Percentiles rank a stretch among this genome's conserved stretches.
Conservation (phyloP, 1,140 invertebrate species). For the Euglossa dilemma region DNA sequence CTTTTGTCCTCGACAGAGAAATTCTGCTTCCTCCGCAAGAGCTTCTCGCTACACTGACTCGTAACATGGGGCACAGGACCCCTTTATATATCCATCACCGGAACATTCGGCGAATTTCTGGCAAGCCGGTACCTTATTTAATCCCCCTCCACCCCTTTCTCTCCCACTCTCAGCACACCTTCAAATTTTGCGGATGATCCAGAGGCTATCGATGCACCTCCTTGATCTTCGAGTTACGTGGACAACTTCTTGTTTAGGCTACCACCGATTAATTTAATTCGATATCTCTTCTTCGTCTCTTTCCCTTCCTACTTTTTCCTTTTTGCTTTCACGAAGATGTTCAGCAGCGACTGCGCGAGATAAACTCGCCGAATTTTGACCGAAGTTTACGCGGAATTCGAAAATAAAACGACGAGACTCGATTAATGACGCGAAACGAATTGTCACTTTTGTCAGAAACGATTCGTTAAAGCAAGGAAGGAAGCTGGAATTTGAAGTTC, state of each 20-base stretch:
- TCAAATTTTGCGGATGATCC: conserved; percentile 58
- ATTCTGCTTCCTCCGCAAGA: conserved; percentile 17
- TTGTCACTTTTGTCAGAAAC: too few species aligned
- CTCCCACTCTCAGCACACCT: conserved; percentile 48
- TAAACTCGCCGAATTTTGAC: too few species aligned
- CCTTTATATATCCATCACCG: conserved; percentile 69
- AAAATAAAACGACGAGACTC: neutral
- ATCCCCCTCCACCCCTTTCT: conserved; percentile 32
- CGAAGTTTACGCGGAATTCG: too few species aligned
- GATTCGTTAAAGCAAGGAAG: neutral
- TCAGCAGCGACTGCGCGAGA: too few species aligned
- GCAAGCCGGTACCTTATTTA: conserved; percentile 60
- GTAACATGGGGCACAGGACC: conserved; percentile 41
- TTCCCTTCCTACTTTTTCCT: too few species aligned
- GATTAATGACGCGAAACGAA: too few species aligned
- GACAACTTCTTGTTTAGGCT: too few species aligned
- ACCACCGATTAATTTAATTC: too few species aligned
- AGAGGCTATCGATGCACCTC: neutral
- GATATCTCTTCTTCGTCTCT: too few species aligned
- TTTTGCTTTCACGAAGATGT: too few species aligned
- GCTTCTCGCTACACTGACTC: conserved; percentile 64
- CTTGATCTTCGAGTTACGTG: too few species aligned
- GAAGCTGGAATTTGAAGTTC: neutral
- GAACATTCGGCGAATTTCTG: conserved; percentile 61
- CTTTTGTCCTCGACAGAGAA: neutral